Conservation (phyloP, 1,140 invertebrate species). For the Globodera rostochiensis region DNA sequence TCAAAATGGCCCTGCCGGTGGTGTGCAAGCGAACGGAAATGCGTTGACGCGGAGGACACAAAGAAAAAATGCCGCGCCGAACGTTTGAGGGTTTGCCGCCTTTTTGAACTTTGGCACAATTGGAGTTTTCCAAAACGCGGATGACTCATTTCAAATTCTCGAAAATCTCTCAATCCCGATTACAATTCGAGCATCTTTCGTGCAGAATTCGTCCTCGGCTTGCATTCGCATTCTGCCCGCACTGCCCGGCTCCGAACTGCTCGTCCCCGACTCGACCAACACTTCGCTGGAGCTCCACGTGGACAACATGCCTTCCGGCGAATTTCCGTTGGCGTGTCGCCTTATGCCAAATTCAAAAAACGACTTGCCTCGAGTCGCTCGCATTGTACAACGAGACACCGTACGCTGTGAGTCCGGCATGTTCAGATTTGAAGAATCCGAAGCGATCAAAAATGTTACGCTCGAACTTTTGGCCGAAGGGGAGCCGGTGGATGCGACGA, state of each 20-base stretch:
- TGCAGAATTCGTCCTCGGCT: neutral
- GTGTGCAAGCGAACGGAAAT: conserved; percentile 42
- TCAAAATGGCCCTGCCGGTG: conserved; percentile 56
- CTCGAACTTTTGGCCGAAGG: conserved; percentile 48
- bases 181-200: neutral
- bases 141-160: neutral
- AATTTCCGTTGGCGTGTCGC: conserved; percentile 8
- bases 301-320: conserved; percentile 33
- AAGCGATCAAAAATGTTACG: conserved; percentile 33
- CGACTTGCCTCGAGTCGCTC: neutral
- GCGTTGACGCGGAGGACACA: conserved; percentile 17
- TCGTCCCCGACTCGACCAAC: conserved; percentile 46
- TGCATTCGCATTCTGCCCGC: conserved; percentile 2
- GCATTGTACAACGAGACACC: conserved; percentile 19
- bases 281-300: conserved; percentile 44
- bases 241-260: conserved; percentile 31
- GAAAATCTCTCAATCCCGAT: neutral
- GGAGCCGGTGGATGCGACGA: conserved; percentile 47
- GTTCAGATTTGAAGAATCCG: conserved; percentile 25
- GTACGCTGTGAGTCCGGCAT: conserved; percentile 28
- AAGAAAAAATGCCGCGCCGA: conserved; percentile 14
- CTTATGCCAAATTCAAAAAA: conserved; percentile 5
- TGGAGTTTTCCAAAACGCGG: too few species aligned
- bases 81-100: conserved; percentile 1
- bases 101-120: neutral